phyloP scores from a whole-genome alignment of 2,888 invertebrate species.

The Phyllotreta striolata region DNA sequence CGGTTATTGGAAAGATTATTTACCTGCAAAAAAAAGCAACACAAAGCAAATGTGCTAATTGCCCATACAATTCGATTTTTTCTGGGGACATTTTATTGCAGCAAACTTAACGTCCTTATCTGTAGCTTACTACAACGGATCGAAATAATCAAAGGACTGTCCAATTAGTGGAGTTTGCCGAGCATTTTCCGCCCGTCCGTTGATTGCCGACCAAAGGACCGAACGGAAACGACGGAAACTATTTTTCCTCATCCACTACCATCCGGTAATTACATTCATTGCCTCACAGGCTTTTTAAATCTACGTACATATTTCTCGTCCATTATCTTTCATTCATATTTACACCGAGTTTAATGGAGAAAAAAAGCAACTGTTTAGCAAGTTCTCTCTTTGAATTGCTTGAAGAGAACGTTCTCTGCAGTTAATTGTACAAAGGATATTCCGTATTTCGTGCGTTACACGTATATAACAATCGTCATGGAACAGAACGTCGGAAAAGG shows the following conservation, averaged over 20 bases:
- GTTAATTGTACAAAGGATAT: conserved; percentile 23
- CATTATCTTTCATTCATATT: too few relatives aligned
- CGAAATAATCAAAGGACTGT: conserved; percentile 9
- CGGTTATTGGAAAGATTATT: too few relatives aligned
- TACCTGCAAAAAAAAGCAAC: too few relatives aligned
- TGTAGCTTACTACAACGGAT: conserved; percentile 1
- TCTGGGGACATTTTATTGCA: too few relatives aligned
- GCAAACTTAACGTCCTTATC: too few relatives aligned
- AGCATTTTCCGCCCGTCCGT: conserved; percentile 19
- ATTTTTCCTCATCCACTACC: not conserved
- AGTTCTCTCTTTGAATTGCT: conserved; percentile 5
- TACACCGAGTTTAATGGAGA: not conserved
- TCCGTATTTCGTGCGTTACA: conserved; percentile 24
- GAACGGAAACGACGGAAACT: conserved; percentile 8
- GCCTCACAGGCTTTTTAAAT: not conserved
- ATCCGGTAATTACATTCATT: not conserved
- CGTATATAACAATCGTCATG: conserved; percentile 16
- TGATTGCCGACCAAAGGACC: conserved; percentile 18
- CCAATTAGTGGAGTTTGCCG: conserved; percentile 12
- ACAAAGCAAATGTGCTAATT: too few relatives aligned
- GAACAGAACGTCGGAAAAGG: not conserved
- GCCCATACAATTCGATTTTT: too few relatives aligned
- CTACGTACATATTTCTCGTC: too few relatives aligned
- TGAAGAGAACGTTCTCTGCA: conserved; percentile 18
- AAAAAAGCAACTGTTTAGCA: conserved; percentile 2